Evolutionary conservation across 2,113 vertebrate species (phyloP), one percentile per base, ranked within the genome.

Genomic region (Chroicocephalus ridibundus): DNA sequence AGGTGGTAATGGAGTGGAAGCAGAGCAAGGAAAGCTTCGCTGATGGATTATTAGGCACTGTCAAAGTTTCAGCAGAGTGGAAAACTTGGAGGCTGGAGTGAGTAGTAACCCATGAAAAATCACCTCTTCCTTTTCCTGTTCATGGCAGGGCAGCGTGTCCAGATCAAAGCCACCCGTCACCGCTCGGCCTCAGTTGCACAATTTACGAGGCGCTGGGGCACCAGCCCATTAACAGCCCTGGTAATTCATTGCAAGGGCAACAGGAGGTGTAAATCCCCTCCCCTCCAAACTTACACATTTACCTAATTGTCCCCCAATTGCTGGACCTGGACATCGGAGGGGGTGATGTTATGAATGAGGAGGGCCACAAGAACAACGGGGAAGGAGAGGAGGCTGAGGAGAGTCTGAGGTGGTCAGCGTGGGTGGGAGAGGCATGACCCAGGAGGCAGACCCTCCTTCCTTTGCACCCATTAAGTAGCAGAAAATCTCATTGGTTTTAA

Each of bases 31-130:
- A 70, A 97, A 93, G 46, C 38, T 70, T 80, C 22, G 1, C 78
- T 97, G 97, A 98, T 98, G 97, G 97, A 98, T 98, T 98, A 97
- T 97, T 97, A 97, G 92, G 76, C 93, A 96, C 96, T 98, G 98
- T 98, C 98, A 98, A 96, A 98, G 96, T 98, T 97, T 98, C 98
- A 98, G 92, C 97, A 97, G 97, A 97, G 98, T 98, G 97, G 97
- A 98, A 98, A 98, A 98, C 97, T 96, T 97, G 96, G 94, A 96
- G 96, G 96, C 84, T 96, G 90, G 78, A 94, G 96, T 68, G 88
- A 97, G 95, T 95, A 98, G 95, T 95, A 97, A 97, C 93, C 98
- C 98, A 97, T 98, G 98, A 98, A 98, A 97, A 98, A 97, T 97
- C 97, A 95, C 90, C 95, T 96, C 97, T 98, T 98, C 98, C 98